These are phyloP conservation scores for Conchocele bisecta DNA, from an alignment of 2,888 invertebrate genomes.

Conservation along the genomic window DNA sequence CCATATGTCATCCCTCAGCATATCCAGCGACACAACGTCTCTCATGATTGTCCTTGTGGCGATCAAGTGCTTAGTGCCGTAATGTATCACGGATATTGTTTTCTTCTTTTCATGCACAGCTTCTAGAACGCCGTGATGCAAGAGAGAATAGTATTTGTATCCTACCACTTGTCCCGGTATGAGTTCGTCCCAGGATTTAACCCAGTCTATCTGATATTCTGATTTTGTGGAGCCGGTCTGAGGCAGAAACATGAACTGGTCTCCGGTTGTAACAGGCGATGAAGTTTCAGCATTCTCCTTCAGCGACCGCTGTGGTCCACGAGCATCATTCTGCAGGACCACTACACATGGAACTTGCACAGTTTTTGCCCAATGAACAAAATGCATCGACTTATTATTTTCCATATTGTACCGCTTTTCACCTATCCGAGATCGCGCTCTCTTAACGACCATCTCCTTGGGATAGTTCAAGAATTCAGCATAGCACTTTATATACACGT, in stretches of 20 bases:
- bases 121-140: slow-evolving; percentile 35
- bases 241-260: slow-evolving; percentile 21
- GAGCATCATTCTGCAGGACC: background rate
- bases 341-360: slow-evolving; percentile 20
- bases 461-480: slow-evolving; percentile 18
- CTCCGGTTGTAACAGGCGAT: background rate
- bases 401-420: slow-evolving; percentile 15
- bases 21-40: slow-evolving; percentile 24
- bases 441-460: slow-evolving; percentile 12
- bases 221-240: slow-evolving; percentile 5
- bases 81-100: slow-evolving; percentile 44
- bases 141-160: slow-evolving; percentile 27
- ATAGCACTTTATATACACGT: slow-evolving; percentile 12
- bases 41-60: slow-evolving; percentile 38
- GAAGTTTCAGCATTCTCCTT: too few species aligned
- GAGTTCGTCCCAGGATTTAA: slow-evolving; percentile 29
- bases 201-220: slow-evolving; percentile 21
- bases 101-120: slow-evolving; percentile 9
- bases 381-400: slow-evolving; percentile 19
- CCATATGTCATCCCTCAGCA: slow-evolving; percentile 6
- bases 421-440: slow-evolving; percentile 14
- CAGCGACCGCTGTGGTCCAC: too few species aligned
- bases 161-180: slow-evolving; percentile 33
- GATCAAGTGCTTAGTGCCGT: slow-evolving; percentile 33
- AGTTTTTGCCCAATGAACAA: slow-evolving; percentile 42